Conservation (phyloP, 2,888 invertebrate genomes). For the Harpalus rufipes region DNA sequence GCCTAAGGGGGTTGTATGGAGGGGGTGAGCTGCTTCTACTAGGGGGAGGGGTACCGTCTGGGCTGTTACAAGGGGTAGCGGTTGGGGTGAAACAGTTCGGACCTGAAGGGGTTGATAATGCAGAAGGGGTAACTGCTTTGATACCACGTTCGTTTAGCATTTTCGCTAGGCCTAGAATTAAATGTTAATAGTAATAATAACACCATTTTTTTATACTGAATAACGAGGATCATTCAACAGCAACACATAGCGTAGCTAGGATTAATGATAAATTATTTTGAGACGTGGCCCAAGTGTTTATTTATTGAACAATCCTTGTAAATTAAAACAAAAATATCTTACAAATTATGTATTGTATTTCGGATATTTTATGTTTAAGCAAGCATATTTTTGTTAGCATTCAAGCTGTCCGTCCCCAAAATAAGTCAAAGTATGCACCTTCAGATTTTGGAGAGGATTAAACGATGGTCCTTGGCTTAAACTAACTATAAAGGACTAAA, state of each 20-base stretch:
- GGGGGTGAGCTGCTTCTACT: conserved; percentile 81
- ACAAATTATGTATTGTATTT: too few species aligned
- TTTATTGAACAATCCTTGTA: too few species aligned
- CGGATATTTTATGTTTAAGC: neutral
- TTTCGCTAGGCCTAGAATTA: conserved; percentile 81
- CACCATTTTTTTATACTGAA: neutral
- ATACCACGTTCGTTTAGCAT: conserved; percentile 89
- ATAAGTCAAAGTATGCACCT: conserved; percentile 48
- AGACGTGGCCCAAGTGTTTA: too few species aligned
- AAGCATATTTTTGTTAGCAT: neutral
- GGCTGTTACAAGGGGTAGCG: conserved; percentile 93
- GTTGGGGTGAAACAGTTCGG: conserved; percentile 87
- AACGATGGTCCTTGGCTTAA: conserved; percentile 7
- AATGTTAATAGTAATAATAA: neutral
- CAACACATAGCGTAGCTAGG: too few species aligned
- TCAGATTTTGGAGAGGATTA: neutral
- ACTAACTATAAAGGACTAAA: conserved; percentile 40
- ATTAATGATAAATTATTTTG: too few species aligned
- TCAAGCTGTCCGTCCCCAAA: neutral
- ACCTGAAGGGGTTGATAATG: conserved; percentile 82
- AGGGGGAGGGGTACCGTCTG: conserved; percentile 83
- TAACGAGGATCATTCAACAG: too few species aligned
- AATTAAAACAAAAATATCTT: too few species aligned
- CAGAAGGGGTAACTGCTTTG: conserved; percentile 85
- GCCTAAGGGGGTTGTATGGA: conserved; percentile 76